Base-by-base conservation (phyloP, 2,113 vertebrate genomes). In the Antigone vipio region DNA sequence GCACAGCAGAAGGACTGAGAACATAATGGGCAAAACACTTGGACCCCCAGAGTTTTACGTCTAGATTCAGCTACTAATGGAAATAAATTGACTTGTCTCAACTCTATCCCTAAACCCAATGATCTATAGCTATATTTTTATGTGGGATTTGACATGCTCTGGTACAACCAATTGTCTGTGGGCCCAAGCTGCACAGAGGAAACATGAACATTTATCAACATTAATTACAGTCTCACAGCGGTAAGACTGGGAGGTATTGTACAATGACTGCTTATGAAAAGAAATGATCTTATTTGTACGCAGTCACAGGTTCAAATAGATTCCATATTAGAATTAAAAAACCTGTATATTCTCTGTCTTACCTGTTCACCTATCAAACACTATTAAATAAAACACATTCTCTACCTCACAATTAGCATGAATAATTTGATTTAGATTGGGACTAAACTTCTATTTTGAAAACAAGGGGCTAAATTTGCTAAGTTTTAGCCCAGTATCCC, bases 1-100 rank as follows among this genome's bases (percentile, higher is more conserved):
- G 45, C 45, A 55, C 42, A 59, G 5, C 38, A 73, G 21, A 40
- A 60, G 44, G 35, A 44, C 29, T 71, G 63, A 66, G 35, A 93
- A 87, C 24, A 26, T n/a, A 26, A 94, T 0, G 8, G 83, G 22
- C 49, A 87, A 56, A 93, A 72, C 11, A 60, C 73, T 56, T 9
- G 80, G 60, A 72, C 56, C 60, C 49, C 66, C 35, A 7, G 68
- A 93, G 86, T 78, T 91, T 84, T 78, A 91, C n/a, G n/a, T 53
- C 86, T 40, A 68, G 60, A 87, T 79, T 91, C 76, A 89, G 66
- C 91, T 82, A 22, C 66, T 94, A 93, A 97, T 95, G 74, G 88
- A 96, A 97, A 95, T 75, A 94, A 97, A 97, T 97, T 89, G 88
- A 94, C 92, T 95, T 96, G 95, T 95, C 97, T 93, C 72, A 86